Evolutionary conservation across 1,140 invertebrate species (phyloP).

Genomic region (Limonius californicus): DNA sequence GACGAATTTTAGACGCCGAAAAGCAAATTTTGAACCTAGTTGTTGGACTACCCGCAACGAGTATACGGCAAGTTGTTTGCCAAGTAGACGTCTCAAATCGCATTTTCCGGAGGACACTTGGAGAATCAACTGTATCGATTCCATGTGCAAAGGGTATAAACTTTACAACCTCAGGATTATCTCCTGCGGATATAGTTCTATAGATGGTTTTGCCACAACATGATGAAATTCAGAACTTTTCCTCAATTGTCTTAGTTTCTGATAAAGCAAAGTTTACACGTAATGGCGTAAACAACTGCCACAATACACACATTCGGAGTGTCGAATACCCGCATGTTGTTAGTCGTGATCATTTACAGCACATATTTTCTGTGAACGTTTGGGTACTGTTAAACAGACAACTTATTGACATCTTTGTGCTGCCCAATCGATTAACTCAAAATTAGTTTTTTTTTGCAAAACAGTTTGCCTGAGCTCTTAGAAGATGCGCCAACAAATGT

Average conservation of each 20-base stretch:
- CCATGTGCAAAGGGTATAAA: too few relatives aligned
- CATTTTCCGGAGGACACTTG: too few relatives aligned
- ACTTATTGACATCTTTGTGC: constrained; percentile 23
- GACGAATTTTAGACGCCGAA: background rate
- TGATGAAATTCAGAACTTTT: constrained; percentile 31
- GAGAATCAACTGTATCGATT: too few relatives aligned
- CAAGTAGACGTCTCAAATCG: too few relatives aligned
- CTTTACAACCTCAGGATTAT: constrained; percentile 20
- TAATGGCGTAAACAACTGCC: constrained; percentile 39
- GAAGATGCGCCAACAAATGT: too few relatives aligned
- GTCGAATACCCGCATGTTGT: constrained; percentile 24
- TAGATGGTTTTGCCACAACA: background rate
- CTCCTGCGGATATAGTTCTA: constrained; percentile 35
- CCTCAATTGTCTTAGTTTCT: constrained; percentile 36
- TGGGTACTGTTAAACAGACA: constrained; percentile 25
- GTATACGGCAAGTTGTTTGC: too few relatives aligned
- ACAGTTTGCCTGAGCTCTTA: constrained; percentile 20
- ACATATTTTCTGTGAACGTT: constrained; percentile 24
- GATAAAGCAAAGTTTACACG: constrained; percentile 43
- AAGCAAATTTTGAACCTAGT: background rate
- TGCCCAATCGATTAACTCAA: constrained; percentile 20
- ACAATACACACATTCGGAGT: constrained; percentile 23
- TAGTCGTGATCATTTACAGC: constrained; percentile 15
- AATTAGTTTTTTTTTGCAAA: constrained; percentile 17
- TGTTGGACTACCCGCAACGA: too few relatives aligned